Evolutionary conservation across 1,140 invertebrate genomes (phyloP), one percentile per base, ranked within the genome.

Genomic region (Lepeophtheirus salmonis): DNA sequence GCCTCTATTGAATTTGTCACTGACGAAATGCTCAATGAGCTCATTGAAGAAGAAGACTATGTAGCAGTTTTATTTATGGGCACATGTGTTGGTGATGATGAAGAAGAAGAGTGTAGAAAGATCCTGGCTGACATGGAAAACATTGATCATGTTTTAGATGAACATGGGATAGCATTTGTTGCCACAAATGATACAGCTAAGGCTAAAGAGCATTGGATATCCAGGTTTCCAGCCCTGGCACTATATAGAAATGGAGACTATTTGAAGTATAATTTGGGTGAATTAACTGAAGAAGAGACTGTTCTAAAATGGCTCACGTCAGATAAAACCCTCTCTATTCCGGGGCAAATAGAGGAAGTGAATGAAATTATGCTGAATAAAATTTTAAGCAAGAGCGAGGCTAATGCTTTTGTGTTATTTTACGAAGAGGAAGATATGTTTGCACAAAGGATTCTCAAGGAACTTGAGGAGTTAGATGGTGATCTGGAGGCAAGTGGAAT

Each of bases 1-100:
- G 89, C 92, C 72, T 88, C 92, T 77, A 92, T 92, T 66, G 89
- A 94, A 76, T 88, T 92, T 73, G 87, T 92, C 18, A 92, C 87
- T 0, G 87, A 91, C 70, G 87, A 90, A 74, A 90, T 91, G 67
- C 72, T 92, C n/a, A 76, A 79, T 64, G 83, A 86, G 67, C 75
- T 94, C 6, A 88, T 94, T 65, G 82, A 86, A 64, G 84, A 89
- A 66, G 83, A 91, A 67, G 86, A 90, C 78, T 91, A 90, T 70
- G 87, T 94, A 14, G 87, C 89, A 18, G 88, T 90, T 21, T 89
- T 89, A 68, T 91, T 92, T 72, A 12, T 63, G 51, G 85, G 85
- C 30, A 80, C 80, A 55, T 90, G 86, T 67, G 84, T 50, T 3
- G 59, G 88, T 65, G 83, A 86, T 60, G 85, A 83, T 12, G 50